Percentiles rank a stretch among this genome's conserved stretches.
Conservation (phyloP, 1,140 invertebrate species). For the Penaeus indicus region DNA sequence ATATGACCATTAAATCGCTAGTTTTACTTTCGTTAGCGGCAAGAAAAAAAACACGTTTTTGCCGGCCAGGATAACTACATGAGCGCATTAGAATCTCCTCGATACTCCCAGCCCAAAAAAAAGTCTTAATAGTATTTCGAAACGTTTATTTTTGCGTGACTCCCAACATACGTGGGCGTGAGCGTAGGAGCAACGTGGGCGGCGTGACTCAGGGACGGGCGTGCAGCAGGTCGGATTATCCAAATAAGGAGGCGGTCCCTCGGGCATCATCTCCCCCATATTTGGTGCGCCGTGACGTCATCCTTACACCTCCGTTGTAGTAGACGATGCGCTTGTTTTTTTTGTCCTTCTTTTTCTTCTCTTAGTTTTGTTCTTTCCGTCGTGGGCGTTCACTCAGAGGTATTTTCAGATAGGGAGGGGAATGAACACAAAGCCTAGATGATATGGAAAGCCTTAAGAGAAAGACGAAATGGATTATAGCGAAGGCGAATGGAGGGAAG, state of each 20-base stretch:
- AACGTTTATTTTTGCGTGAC: background rate
- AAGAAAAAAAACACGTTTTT: too few relatives aligned
- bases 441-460: too few relatives aligned
- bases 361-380: background rate
- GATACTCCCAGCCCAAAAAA: background rate
- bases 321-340: background rate
- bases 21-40: too few relatives aligned
- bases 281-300: conserved; percentile 38
- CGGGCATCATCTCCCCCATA: background rate
- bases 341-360: background rate
- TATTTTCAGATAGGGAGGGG: too few relatives aligned
- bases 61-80: conserved; percentile 35
- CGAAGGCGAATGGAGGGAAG: too few relatives aligned
- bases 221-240: conserved; percentile 33
- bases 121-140: background rate
- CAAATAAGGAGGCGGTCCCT: conserved; percentile 1
- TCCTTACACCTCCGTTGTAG: background rate
- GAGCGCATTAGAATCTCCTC: conserved; percentile 35
- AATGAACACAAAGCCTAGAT: too few relatives aligned
- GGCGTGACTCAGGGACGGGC: conserved; percentile 40
- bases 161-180: background rate
- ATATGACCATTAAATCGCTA: too few relatives aligned
- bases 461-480: too few relatives aligned
- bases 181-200: conserved; percentile 32
- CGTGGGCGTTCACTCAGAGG: background rate